Evolutionary conservation across 2,888 invertebrate species (phyloP).

Genomic region (Drosophila prolongata): DNA sequence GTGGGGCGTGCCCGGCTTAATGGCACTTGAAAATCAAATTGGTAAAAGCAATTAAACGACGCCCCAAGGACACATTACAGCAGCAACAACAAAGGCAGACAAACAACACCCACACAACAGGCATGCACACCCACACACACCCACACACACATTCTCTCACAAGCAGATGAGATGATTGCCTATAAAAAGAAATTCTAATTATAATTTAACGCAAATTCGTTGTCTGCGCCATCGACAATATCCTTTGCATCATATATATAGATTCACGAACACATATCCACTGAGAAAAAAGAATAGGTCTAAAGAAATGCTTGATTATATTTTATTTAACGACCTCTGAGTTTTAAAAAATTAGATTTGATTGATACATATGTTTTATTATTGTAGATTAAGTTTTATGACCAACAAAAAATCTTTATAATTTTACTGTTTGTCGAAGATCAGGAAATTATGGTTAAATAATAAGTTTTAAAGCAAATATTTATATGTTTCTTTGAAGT

Average conservation of each 20-base stretch:
- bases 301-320: no score
- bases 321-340: no score
- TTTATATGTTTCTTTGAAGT: no score
- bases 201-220: constrained; percentile 80
- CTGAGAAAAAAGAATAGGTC: not conserved
- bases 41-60: constrained; percentile 84
- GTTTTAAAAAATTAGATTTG: no score
- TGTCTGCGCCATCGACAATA: constrained; percentile 57
- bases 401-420: no score
- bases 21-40: constrained; percentile 83
- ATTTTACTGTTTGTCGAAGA: no score
- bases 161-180: constrained; percentile 65
- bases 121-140: constrained; percentile 28
- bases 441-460: no score
- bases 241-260: constrained; percentile 32
- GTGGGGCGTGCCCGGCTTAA: constrained; percentile 78
- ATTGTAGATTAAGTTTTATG: no score
- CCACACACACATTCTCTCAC: constrained; percentile 36
- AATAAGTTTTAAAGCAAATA: no score
- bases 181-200: constrained; percentile 81
- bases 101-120: constrained; percentile 26
- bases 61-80: constrained; percentile 84
- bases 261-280: constrained; percentile 7
- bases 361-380: no score
- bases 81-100: constrained; percentile 50